A percentile compares a stretch with the other conserved stretches of the same genome.
Evolutionary conservation across 2,797 vertebrate species (phyloP).

Genomic region (Acrocephalus scirpaceus): DNA sequence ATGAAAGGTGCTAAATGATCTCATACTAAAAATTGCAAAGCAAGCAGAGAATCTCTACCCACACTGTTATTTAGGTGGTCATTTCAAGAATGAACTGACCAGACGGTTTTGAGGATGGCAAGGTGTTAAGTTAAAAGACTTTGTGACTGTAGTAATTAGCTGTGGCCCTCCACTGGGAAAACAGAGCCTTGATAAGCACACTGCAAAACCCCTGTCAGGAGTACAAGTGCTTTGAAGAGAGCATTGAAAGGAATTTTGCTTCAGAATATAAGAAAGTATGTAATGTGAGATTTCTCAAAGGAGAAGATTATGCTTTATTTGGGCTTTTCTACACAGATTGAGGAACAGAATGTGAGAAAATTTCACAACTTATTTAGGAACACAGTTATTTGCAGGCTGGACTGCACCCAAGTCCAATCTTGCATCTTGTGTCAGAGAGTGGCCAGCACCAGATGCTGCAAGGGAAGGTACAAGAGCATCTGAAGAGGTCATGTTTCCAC

Average conservation of each 20-base stretch:
- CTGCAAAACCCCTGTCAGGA: conserved; percentile 42
- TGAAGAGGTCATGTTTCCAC: background rate
- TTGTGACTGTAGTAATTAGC: conserved; percentile 60
- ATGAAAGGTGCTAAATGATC: background rate
- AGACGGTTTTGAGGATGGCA: conserved; percentile 7
- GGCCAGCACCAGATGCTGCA: background rate
- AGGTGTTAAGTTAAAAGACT: conserved; percentile 3
- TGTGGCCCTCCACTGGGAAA: conserved; percentile 14
- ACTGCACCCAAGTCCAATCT: background rate
- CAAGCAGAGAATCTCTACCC: background rate
- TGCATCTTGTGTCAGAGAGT: background rate
- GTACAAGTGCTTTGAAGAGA: conserved; percentile 54
- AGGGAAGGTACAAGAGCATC: background rate
- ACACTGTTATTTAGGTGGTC: background rate
- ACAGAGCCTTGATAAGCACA: conserved; percentile 47
- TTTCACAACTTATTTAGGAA: background rate
- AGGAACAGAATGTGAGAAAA: conserved; percentile 23
- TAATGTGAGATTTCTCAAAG: conserved; percentile 37
- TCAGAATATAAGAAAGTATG: conserved; percentile 27
- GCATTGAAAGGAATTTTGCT: conserved; percentile 41
- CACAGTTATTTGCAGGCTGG: background rate
- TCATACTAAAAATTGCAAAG: background rate
- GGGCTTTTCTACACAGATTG: background rate
- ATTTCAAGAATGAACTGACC: conserved; percentile 18
- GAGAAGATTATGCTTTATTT: conserved; percentile 42